These are phyloP conservation scores for Netelia inedita DNA, from an alignment of 2,888 invertebrate species.

Conservation along the genomic window DNA sequence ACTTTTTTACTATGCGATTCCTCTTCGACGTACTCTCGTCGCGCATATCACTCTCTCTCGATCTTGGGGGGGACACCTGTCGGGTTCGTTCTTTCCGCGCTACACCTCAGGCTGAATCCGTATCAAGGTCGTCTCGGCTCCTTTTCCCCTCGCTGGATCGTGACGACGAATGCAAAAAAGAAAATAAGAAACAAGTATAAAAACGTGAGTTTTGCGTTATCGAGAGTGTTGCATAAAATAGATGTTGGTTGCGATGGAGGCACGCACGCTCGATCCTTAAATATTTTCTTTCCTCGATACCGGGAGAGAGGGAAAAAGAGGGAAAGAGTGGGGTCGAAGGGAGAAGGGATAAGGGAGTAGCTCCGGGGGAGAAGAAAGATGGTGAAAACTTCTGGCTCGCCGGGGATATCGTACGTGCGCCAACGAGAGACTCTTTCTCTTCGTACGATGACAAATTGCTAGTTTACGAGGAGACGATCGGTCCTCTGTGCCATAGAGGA, in stretches of 20 bases:
- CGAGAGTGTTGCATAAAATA: not conserved
- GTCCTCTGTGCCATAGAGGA: slow-evolving; percentile 22
- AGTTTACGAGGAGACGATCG: slow-evolving; percentile 67
- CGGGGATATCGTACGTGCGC: slow-evolving; percentile 38
- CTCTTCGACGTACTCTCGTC: not conserved
- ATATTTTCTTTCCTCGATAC: slow-evolving; percentile 43
- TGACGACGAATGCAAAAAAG: slow-evolving; percentile 22
- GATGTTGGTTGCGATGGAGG: slow-evolving; percentile 9
- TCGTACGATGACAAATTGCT: slow-evolving; percentile 63
- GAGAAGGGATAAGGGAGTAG: not conserved
- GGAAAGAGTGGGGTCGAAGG: not conserved
- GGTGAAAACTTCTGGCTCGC: slow-evolving; percentile 45
- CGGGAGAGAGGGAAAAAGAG: slow-evolving; percentile 21
- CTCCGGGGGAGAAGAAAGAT: slow-evolving; percentile 10
- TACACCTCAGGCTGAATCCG: not conserved
- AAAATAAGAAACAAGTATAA: slow-evolving; percentile 22
- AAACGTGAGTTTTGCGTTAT: slow-evolving; percentile 4
- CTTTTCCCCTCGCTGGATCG: slow-evolving; percentile 22
- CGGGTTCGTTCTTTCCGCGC: not conserved
- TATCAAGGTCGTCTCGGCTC: slow-evolving; percentile 20
- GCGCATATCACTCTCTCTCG: not conserved
- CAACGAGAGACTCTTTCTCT: slow-evolving; percentile 35
- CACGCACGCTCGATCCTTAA: slow-evolving; percentile 61
- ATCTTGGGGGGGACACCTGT: not conserved
- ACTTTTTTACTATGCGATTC: not conserved